Evolutionary conservation across 2,888 invertebrate species (phyloP), one percentile per base, ranked within the genome.

Genomic region (Lottia gigantea): DNA sequence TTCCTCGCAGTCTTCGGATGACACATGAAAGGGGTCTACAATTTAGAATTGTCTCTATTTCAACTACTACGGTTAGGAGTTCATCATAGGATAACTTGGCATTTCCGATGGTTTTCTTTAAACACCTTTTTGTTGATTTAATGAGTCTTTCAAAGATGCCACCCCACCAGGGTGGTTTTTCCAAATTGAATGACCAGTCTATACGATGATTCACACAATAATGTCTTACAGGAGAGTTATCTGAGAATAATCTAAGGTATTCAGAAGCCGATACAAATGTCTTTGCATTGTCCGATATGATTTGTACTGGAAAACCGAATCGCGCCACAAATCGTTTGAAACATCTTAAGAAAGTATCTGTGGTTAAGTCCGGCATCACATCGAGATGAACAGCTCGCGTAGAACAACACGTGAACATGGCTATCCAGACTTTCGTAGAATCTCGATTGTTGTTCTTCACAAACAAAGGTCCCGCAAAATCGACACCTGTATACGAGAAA

Each of bases 401-500:
- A 19, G 55, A 55, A 55, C 55, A 55, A 55, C 55, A 55, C 8
- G 19, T 55, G 7, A 55, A 19, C 0, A 55, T 11, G 19, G n/a
- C n/a, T 55, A 55, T 7, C 19, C 55, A 55, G 8, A 55, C 1
- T 16, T 55, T 19, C 19, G 16, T 8, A 49, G 19, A 8, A n/a
- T 49, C 49, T 16, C 15, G 49, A 19, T 16, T 49, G 8, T 49
- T 16, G 8, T 8, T 49, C 19, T 49, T 49, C 49, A 49, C 49
- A 49, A n/a, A 49, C 49, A 49, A 49, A n/a, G 49, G 49, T 49
- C 49, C 49, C 8, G 49, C 49, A 16, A 49, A 49, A 49, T 49
- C 49, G 8, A 49, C 49, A n/a, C 49, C 49, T 49, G 49, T 49
- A 19, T 49, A 15, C 8, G n/a, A n/a, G n/a, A 49, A 49, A 49